Base-by-base conservation (phyloP, 2,888 invertebrate genomes). In the Lithosia quadra region DNA sequence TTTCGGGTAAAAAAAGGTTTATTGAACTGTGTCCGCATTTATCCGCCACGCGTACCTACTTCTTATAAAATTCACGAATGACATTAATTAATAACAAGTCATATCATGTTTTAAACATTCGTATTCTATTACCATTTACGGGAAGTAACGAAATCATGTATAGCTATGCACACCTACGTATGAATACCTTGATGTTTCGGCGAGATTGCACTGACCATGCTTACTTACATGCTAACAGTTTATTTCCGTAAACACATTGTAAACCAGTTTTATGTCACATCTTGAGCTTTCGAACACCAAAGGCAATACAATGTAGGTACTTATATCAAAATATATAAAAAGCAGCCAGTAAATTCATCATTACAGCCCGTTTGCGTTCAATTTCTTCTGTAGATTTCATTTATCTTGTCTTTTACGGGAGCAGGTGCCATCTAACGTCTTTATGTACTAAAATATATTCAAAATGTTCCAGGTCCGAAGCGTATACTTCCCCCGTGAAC, bases 401-500 rank as follows among this genome's bases (percentile, higher is more conserved):
- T 33, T 33, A 33, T 33, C 33, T 33, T 1, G 4, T 0, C 49
- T n/a, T 1, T 8, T 49, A 49, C 49, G 1, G 9, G 43, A 5
- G 4, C 5, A 18, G 1, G 18, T 18, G 18, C 43, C 18, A 18
- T 43, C 18, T 43, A 7, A 43, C 9, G 21, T 21, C 53, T 13
- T 21, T 8, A 24, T 33, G 8, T 58, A 58, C 0, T 18, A 15
- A 33, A n/a, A 18, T 9, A n/a, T 15, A 18, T 58, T 58, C 15
- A 33, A 21, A 33, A 59, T 24, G 24, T 87, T 86, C 13, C 89
- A 95, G 95, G 94, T 93, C 24, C 91, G 96, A 62, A 96, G 97
- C 70, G 96, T 98, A 28, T 96, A 97, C 76, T 97, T 98, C 86
- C 98, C 98, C 0, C 94, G 96, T 10, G 96, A 97, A 87, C 96